Conservation (phyloP, 2,113 vertebrate species). For the Nicator chloris region DNA sequence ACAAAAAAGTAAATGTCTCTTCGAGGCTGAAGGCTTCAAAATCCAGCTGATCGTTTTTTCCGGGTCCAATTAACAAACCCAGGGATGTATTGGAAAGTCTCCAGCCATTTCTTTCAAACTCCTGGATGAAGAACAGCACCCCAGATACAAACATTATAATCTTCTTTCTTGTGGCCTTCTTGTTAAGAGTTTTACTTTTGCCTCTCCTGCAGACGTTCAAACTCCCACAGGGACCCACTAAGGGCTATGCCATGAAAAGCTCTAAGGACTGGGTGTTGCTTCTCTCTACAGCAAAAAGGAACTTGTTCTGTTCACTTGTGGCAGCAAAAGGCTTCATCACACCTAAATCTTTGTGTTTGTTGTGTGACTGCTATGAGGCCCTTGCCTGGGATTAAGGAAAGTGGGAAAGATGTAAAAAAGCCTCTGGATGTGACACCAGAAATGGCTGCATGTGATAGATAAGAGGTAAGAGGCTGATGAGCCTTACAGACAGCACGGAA, state of each 20-base stretch:
- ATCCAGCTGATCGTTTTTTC: neutral
- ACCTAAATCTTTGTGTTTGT: neutral
- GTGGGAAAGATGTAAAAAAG: neutral
- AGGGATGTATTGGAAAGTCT: neutral
- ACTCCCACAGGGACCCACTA: neutral
- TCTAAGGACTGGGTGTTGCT: neutral
- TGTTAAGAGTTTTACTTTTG: neutral
- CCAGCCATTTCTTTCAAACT: neutral
- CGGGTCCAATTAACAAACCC: neutral
- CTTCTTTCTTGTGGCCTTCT: neutral
- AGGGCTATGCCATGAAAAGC: neutral
- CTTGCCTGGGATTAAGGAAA: neutral
- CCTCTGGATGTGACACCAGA: neutral
- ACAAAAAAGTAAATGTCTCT: neutral
- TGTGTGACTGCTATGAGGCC: fast-evolving
- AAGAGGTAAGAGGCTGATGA: neutral
- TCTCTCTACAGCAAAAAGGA: neutral
- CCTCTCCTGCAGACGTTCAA: neutral
- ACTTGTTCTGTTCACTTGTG: neutral
- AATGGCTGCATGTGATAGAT: fast-evolving
- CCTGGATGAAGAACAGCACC: neutral
- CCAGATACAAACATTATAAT: neutral
- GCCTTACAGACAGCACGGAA: fast-evolving
- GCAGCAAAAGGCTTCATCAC: neutral
- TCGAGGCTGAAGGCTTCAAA: neutral